phyloP scores from a whole-genome alignment of 2,888 invertebrate genomes.

The Thereva nobilitata region DNA sequence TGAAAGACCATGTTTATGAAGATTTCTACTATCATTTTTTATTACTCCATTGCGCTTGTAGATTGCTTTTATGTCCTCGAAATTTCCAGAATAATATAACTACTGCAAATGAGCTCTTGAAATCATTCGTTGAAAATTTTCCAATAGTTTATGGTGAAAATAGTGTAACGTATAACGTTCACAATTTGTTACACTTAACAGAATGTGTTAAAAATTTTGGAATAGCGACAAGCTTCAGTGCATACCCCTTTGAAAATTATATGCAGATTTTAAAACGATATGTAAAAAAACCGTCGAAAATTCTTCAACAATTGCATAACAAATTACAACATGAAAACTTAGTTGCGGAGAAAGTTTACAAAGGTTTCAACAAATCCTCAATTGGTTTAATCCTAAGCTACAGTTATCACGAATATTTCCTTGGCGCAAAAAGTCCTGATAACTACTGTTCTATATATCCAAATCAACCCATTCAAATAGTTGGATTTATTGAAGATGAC shows the following conservation, averaged over 20 bases:
- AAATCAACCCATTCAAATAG: constrained; percentile 16
- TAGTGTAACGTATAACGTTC: constrained; percentile 37
- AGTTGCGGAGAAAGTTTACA: neutral
- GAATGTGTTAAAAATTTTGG: constrained; percentile 30
- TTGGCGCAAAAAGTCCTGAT: neutral
- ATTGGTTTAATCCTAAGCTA: neutral
- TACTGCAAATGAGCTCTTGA: too few species aligned
- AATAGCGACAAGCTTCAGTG: constrained; percentile 23
- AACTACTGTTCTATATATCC: constrained; percentile 19
- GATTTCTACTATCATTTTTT: constrained; percentile 37
- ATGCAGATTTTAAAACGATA: constrained; percentile 26
- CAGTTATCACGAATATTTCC: neutral
- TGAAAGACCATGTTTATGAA: constrained; percentile 29
- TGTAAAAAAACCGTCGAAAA: constrained; percentile 20
- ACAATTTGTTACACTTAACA: constrained; percentile 1
- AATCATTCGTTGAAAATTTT: constrained; percentile 38
- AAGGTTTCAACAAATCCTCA: constrained; percentile 1
- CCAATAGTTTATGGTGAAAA: constrained; percentile 38
- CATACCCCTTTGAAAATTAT: constrained; percentile 39
- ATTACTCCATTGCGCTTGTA: constrained; percentile 30
- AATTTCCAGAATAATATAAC: constrained; percentile 23
- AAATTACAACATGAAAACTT: constrained; percentile 10
- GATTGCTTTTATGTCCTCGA: constrained; percentile 11
- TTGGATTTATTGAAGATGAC: constrained; percentile 4
- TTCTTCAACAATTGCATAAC: constrained; percentile 19